Evolutionary conservation across 2,888 invertebrate species (phyloP).

Genomic region (Odontocolon sp.): DNA sequence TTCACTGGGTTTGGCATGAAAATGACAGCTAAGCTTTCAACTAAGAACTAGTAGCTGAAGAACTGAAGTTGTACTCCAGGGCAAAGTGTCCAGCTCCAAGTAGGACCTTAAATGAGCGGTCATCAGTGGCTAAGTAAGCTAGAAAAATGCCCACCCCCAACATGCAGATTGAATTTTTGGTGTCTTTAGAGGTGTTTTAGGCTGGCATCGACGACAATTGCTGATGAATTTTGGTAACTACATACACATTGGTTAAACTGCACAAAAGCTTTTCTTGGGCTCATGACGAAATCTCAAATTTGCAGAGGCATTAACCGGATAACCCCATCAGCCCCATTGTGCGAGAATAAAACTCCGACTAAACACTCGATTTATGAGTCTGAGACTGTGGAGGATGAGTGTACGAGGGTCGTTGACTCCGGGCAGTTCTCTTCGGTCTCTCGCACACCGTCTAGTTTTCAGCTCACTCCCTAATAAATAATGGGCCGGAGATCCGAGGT

Average conservation of each 20-base stretch:
- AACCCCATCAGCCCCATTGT: slow-evolving; percentile 37
- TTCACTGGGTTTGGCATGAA: too few species aligned
- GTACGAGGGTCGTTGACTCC: slow-evolving; percentile 42
- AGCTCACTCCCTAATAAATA: slow-evolving; percentile 65
- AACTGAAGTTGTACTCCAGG: too few species aligned
- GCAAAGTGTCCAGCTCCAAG: too few species aligned
- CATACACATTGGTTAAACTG: not conserved
- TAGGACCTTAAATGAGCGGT: too few species aligned
- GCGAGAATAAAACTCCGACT: slow-evolving; percentile 56
- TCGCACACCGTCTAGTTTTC: slow-evolving; percentile 41
- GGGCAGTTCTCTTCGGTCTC: too few species aligned
- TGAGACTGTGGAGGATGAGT: slow-evolving; percentile 49
- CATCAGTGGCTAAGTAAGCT: too few species aligned
- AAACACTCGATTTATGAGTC: slow-evolving; percentile 66
- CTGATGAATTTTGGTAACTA: not conserved
- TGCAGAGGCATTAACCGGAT: slow-evolving; percentile 46
- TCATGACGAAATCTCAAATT: slow-evolving; percentile 31
- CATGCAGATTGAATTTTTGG: too few species aligned
- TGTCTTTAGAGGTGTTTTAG: too few species aligned
- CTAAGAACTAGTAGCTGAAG: too few species aligned
- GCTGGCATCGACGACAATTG: too few species aligned
- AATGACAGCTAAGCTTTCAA: too few species aligned
- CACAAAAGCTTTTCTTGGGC: slow-evolving; percentile 13
- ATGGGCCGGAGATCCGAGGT: slow-evolving; percentile 61
- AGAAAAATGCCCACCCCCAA: too few species aligned